Conservation (phyloP, 2,113 vertebrate genomes). For the Esox niger region DNA sequence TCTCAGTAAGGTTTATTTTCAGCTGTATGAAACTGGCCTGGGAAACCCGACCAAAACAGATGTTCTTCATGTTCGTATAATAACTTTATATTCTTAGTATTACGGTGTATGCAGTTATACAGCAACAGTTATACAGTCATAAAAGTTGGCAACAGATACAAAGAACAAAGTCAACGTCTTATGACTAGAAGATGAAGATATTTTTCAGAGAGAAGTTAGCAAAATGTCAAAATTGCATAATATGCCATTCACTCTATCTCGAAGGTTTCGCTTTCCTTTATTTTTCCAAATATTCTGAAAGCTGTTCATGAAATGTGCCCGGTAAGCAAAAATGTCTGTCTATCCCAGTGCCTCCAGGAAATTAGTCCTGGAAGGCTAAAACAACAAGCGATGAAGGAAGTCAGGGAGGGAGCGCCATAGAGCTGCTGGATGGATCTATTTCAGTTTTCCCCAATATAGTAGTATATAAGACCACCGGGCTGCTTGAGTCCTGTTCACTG, state of each 20-base stretch:
- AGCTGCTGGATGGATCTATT: constrained; percentile 37
- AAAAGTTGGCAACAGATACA: no score
- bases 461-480: constrained; percentile 35
- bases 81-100: background rate
- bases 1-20: constrained; percentile 30
- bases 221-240: background rate
- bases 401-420: constrained; percentile 36
- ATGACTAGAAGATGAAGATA: no score
- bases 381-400: constrained; percentile 52
- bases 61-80: constrained; percentile 12
- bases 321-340: constrained; percentile 41
- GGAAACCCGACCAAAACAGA: constrained; percentile 6
- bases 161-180: background rate
- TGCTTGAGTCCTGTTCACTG: constrained; percentile 7
- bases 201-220: background rate
- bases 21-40: constrained; percentile 17
- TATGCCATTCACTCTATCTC: background rate
- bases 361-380: constrained; percentile 61
- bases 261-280: constrained; percentile 7
- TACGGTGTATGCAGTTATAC: background rate
- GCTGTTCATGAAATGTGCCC: constrained; percentile 46
- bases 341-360: constrained; percentile 56
- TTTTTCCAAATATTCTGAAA: constrained; percentile 39
- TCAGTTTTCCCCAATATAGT: constrained; percentile 56
- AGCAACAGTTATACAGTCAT: no score